Conservation (phyloP, 1,140 invertebrate genomes). For the Cepaea nemoralis region DNA sequence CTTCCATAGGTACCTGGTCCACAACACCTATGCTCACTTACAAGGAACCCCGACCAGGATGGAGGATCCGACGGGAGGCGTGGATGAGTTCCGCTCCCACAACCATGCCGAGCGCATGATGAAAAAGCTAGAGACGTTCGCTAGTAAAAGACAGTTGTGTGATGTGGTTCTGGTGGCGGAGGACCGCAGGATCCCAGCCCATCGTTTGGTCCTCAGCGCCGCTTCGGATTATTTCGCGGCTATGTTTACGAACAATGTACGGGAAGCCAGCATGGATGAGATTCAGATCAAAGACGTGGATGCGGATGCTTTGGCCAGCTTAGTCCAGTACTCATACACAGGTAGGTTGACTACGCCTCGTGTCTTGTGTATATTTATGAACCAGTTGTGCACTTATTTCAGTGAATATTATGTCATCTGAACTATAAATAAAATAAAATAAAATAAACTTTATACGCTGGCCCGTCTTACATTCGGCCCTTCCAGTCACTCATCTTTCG, state of each 20-base stretch:
- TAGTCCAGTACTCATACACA: conserved; percentile 91
- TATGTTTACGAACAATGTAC: conserved; percentile 91
- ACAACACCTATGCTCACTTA: conserved; percentile 55
- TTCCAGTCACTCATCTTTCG: too few species aligned
- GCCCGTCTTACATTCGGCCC: too few species aligned
- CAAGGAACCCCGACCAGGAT: conserved; percentile 33
- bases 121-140: conserved; percentile 84
- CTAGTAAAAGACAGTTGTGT: conserved; percentile 77
- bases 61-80: conserved; percentile 33
- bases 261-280: conserved; percentile 87
- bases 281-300: conserved; percentile 87
- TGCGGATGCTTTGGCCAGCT: conserved; percentile 84
- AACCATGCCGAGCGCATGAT: conserved; percentile 86
- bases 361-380: too few species aligned
- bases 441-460: too few species aligned
- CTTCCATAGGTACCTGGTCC: conserved; percentile 60
- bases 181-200: conserved; percentile 77
- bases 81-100: conserved; percentile 82
- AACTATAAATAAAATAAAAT: too few species aligned
- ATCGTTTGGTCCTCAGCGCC: conserved; percentile 85
- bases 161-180: conserved; percentile 71
- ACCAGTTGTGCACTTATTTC: too few species aligned
- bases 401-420: too few species aligned
- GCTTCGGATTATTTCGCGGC: conserved; percentile 94
- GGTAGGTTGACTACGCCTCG: conserved; percentile 73